Evolutionary conservation across 92 coral and sea anemone species (phyloP).

Genomic region (Desmophyllum pertusum): DNA sequence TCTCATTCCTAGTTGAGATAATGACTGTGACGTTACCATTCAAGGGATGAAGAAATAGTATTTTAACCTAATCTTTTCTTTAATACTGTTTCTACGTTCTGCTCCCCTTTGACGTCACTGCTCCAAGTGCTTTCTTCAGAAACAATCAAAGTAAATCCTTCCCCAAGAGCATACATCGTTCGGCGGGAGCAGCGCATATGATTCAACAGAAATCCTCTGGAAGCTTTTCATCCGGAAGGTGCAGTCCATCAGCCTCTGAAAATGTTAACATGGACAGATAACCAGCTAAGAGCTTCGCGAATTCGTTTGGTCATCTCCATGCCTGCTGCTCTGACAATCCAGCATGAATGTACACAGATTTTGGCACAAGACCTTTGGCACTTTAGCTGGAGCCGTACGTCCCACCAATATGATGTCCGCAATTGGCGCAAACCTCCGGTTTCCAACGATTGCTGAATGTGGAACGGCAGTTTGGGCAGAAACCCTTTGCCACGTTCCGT

Average conservation of each 20-base stretch:
- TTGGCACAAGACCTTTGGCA: no score
- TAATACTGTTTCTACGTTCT: constrained; percentile 27
- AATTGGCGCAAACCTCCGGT: no score
- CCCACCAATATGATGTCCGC: no score
- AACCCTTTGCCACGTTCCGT: no score
- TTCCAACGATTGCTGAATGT: no score
- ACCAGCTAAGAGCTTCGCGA: neutral
- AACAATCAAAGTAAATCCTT: constrained; percentile 24
- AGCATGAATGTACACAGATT: no score
- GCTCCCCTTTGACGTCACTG: constrained; percentile 18
- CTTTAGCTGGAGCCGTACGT: neutral
- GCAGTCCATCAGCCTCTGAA: constrained; percentile 8
- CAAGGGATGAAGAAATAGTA: neutral
- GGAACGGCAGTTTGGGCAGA: no score
- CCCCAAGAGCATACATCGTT: constrained; percentile 9
- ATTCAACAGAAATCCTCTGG: constrained; percentile 24
- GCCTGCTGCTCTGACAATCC: neutral
- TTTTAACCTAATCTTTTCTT: neutral
- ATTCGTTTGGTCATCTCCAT: constrained; percentile 22
- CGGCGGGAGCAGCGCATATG: constrained; percentile 31
- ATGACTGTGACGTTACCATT: neutral
- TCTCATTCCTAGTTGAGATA: no score
- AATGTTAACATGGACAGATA: constrained; percentile 38
- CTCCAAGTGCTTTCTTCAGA: constrained; percentile 34
- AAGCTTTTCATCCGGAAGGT: constrained; percentile 5